Base-by-base conservation (phyloP, 2,888 invertebrate genomes). In the Trichopoda pennipes region DNA sequence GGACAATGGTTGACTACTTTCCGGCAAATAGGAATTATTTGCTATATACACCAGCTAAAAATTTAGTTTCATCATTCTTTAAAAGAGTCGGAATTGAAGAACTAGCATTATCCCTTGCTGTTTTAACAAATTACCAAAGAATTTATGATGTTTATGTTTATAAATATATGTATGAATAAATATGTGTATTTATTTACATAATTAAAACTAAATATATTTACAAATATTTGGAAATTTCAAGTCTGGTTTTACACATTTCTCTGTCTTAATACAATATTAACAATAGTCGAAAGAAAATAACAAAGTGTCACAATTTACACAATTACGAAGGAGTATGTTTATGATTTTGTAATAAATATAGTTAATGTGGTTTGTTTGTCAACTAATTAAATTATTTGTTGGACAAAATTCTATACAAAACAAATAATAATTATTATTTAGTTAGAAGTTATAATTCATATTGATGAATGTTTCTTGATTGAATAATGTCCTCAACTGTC, bases 401-500 rank as follows among this genome's bases (percentile, higher is more conserved):
- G 38, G 3, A 1, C 12, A 38, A 38, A 38, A 61, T 61, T 32
- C 16, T 28, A 9, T 14, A 16, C 14, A 35, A 76, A 23, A 55
- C 12, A 38, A 56, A 38, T 49, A 77, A 47, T 49, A 44, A 35
- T 55, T 49, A 70, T 49, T 55, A 70, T 63, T 70, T 49, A 7
- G 35, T 63, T n/a, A 7, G n/a, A 51, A 64, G 51, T 51, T 42
- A 10, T 56, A 55, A 74, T 47, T 74, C 14, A 47, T 23, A 32
- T 72, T 72, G 58, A 72, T 61, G 60, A 58, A 17, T 64, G n/a
- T 44, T 58, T 58, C 28, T 51, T 77, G 49, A 70, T 58, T 51
- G 53, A 64, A 53, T 66, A 44, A 72, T 64, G 44, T 42, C 38
- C 42, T 32, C 44, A 64, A 44, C 63, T 78, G 72, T 78, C 72